Base-by-base conservation (phyloP, 1,140 invertebrate species). In the Drosophila melanogaster region DNA sequence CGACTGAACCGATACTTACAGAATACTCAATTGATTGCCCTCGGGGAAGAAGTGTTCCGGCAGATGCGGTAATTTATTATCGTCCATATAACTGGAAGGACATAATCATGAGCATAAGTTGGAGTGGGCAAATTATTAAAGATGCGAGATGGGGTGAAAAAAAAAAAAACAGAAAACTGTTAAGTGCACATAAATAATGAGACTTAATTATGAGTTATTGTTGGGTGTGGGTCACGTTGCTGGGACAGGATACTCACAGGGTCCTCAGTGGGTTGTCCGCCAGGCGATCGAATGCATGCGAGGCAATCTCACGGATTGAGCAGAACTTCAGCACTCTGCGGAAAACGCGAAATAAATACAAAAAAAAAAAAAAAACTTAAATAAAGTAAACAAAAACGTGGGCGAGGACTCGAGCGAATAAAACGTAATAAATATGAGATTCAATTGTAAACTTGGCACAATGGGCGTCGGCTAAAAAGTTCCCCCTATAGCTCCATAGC, bases 21-120 rank as follows among this genome's bases (percentile, higher is more conserved):
- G 74, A 58, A 87, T 85, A 77, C 72, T 78, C 65, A 92, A 84
- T 65, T 90, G 66, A 79, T 92, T 92, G 71, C 85, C 79, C n/a
- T 64, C 61, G 37, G 84, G 53, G 75, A 92, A 92, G 51, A 92
- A 75, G 65, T 87, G 72, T 51, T 83, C 77, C 41, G 89, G 76
- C 54, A 92, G 69, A 61, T 67, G 70, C 38, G 59, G 59, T 55
- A 92, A 79, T 78, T 85, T 83, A 90, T 92, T 92, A 74, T 92
- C 90, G 78, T 92, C 92, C 84, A 92, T 81, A 77, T 92, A 90
- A 65, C 92, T 92, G 73, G 22, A 47, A 38, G 33, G 35, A 50
- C 56, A 59, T 49, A 30, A 10, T 30, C 30, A 30, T 81, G 73
- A 79, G 70, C 22, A 47, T 46, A 53, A 15, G 11, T 17, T 4